Evolutionary conservation across 1,140 invertebrate genomes (phyloP).

Genomic region (Drosophila gunungcola): DNA sequence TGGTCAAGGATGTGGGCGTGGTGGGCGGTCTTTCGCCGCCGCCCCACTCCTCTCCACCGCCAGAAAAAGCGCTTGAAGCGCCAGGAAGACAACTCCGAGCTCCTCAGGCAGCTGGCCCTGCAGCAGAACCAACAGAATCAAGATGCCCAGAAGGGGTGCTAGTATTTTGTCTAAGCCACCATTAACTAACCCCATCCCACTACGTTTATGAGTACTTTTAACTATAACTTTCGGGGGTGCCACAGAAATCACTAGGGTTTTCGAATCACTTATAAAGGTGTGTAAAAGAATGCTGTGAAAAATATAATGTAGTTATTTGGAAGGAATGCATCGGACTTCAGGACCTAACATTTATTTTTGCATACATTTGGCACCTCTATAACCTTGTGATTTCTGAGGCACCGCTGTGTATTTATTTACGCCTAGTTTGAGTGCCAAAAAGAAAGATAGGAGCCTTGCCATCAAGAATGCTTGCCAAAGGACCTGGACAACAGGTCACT

Average conservation of each 20-base stretch:
- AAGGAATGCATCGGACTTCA: no score
- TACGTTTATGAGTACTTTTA: conserved; percentile 7
- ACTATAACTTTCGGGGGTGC: neutral
- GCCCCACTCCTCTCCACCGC: conserved; percentile 10
- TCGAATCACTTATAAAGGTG: neutral
- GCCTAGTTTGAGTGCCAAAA: conserved; percentile 68
- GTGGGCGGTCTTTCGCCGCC: conserved; percentile 53
- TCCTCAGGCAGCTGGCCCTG: conserved; percentile 43
- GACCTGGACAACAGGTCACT: conserved; percentile 26
- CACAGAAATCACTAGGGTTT: neutral
- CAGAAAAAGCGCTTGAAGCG: conserved; percentile 49
- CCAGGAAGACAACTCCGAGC: conserved; percentile 48
- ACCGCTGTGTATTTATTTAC: conserved; percentile 55
- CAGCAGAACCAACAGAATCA: conserved; percentile 1
- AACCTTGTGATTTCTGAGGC: no score
- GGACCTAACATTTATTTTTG: no score
- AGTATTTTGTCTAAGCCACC: conserved; percentile 37
- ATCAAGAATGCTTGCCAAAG: conserved; percentile 49
- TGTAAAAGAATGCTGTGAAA: no score
- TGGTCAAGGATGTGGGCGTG: conserved; percentile 66
- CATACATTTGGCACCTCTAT: no score
- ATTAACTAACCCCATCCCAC: conserved; percentile 4
- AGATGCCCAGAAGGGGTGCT: conserved; percentile 38
- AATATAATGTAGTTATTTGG: no score
- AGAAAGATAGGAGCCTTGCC: conserved; percentile 21